These are phyloP conservation scores for Oscarella lobularis DNA, from an alignment of 37 sponge, comb jelly and placozoan genomes.

Conservation along the genomic window DNA sequence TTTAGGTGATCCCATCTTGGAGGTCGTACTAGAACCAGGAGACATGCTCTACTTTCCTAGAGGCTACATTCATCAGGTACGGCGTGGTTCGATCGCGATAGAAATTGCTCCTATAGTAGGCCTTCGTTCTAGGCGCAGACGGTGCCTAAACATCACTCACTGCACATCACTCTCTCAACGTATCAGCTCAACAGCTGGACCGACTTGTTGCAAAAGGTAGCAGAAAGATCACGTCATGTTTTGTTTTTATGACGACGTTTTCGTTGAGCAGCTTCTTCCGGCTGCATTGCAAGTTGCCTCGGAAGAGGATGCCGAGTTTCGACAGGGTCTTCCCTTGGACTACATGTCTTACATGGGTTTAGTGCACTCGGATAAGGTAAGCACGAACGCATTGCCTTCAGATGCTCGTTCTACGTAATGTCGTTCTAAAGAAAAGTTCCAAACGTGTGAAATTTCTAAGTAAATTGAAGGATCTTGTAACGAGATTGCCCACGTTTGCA, in stretches of 20 bases:
- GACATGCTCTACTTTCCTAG: constrained; percentile 96
- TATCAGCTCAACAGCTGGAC: constrained; percentile 89
- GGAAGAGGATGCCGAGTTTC: constrained; percentile 52
- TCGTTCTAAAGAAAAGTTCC: constrained; percentile 36
- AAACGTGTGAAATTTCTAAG: constrained; percentile 25
- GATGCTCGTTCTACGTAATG: too few relatives aligned
- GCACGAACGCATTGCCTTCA: too few relatives aligned
- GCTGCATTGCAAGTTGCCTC: constrained; percentile 14
- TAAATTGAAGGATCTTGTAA: constrained; percentile 31
- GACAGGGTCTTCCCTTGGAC: constrained; percentile 52
- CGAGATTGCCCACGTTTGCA: constrained; percentile 22
- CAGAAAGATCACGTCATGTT: not conserved
- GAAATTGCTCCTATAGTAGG: not conserved
- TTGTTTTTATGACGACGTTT: not conserved
- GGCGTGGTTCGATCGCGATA: not conserved
- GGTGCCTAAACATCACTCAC: constrained; percentile 67
- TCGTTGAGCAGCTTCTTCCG: not conserved
- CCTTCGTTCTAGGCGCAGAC: constrained; percentile 41
- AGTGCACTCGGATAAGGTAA: constrained; percentile 38
- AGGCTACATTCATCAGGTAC: constrained; percentile 90
- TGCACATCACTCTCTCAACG: constrained; percentile 87
- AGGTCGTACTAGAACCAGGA: constrained; percentile 67
- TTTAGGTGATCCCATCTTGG: constrained; percentile 65
- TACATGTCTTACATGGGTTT: constrained; percentile 59
- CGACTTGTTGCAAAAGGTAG: constrained; percentile 66